Evolutionary conservation across 2,888 invertebrate genomes (phyloP), one percentile per base, ranked within the genome.

Genomic region (Acanthosoma haemorrhoidale): DNA sequence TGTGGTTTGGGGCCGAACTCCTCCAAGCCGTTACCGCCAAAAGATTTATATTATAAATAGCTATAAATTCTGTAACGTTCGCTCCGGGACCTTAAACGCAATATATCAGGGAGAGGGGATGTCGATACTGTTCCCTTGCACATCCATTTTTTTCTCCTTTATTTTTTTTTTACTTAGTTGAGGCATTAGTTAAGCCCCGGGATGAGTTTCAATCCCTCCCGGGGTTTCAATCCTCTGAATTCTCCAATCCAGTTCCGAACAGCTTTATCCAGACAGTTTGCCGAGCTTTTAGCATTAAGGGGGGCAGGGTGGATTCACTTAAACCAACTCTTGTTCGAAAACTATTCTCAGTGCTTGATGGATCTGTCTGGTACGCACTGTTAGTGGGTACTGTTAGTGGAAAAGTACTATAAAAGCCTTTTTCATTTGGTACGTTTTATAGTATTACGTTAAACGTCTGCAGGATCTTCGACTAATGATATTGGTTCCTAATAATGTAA

Each of bases 1-100:
- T n/a, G n/a, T n/a, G n/a, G n/a, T n/a, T n/a, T n/a, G n/a, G n/a
- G n/a, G n/a, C n/a, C n/a, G n/a, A n/a, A n/a, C n/a, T n/a, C n/a
- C n/a, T n/a, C n/a, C n/a, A 25, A 51, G 25, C 51, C 25, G 13
- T 25, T 25, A 25, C 25, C 3, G 51, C 51, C 21, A 0, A 51
- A 51, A 51, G 51, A 51, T 51, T 51, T 51, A 51, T 51, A n/a
- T 51, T 25, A 51, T 51, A 51, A 51, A 51, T 25, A 51, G 25
- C 25, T 25, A 25, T 51, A 51, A 51, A 51, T 51, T n/a, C n/a
- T n/a, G n/a, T n/a, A n/a, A n/a, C n/a, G n/a, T n/a, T n/a, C n/a
- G n/a, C n/a, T n/a, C n/a, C 51, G 51, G 9, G n/a, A 21, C 9
- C 43, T 21, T 43, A 4, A 21, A 21, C 2, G 25, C 25, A 25